These are phyloP conservation scores for Pipra filicauda DNA, from an alignment of 2,113 vertebrate genomes.

Conservation along the genomic window DNA sequence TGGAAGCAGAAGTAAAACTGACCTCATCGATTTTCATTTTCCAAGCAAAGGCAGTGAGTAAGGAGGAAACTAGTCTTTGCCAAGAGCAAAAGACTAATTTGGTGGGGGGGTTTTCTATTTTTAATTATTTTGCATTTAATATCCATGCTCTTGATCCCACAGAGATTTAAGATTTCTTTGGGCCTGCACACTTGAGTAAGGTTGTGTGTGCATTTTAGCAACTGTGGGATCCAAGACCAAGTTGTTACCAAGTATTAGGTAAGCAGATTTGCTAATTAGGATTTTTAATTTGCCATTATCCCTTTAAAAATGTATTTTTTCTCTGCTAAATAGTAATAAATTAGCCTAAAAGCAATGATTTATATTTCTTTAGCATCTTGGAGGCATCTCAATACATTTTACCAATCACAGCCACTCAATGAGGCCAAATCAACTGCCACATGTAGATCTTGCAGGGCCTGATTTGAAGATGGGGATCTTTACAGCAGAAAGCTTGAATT, in stretches of 20 bases:
- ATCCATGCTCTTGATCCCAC: background rate
- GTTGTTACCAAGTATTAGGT: background rate
- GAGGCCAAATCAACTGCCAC: background rate
- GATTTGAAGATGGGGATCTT: background rate
- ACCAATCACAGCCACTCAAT: background rate
- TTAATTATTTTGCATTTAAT: conserved; percentile 13
- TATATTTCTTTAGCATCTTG: conserved; percentile 2
- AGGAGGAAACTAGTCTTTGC: background rate
- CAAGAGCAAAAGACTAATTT: background rate
- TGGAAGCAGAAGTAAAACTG: background rate
- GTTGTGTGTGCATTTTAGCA: background rate
- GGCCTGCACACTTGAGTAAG: background rate
- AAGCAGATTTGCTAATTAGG: conserved; percentile 42
- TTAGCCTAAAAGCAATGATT: background rate
- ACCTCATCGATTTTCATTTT: background rate
- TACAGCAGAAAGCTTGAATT: background rate
- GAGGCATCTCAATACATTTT: background rate
- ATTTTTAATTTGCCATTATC: conserved; percentile 37
- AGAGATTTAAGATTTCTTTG: background rate
- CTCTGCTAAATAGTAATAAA: conserved; percentile 37
- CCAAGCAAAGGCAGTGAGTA: background rate
- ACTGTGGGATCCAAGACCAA: background rate
- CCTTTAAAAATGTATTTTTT: conserved; percentile 40
- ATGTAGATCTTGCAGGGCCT: background rate
- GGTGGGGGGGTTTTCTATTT: background rate